Evolutionary conservation across 2,888 invertebrate genomes (phyloP).

Genomic region (Chesias legatella): DNA sequence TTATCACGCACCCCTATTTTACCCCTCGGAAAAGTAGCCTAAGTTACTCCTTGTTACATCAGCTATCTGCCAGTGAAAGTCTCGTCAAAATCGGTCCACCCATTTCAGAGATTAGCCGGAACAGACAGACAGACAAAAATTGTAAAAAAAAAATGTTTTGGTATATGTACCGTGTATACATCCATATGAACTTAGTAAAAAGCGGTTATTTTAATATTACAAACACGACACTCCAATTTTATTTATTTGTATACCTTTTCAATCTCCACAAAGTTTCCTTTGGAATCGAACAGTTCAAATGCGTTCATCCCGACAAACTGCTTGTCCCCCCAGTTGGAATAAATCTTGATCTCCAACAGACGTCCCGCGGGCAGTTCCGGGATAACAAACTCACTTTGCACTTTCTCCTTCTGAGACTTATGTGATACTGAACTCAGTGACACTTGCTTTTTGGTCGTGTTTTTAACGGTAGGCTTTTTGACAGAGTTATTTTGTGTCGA

Average conservation of each 20-base stretch:
- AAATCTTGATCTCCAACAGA: conserved; percentile 83
- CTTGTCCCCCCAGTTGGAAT: conserved; percentile 89
- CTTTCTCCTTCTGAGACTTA: conserved; percentile 18
- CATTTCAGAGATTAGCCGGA: no score
- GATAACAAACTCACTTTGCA: conserved; percentile 82
- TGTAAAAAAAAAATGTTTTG: no score
- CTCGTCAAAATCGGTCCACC: no score
- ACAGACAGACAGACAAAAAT: no score
- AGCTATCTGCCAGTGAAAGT: no score
- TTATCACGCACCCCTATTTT: no score
- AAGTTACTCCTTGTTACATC: no score
- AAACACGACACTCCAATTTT: no score
- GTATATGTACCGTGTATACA: no score
- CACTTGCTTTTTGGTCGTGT: conserved; percentile 42
- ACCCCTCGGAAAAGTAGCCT: no score
- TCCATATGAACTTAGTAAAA: no score
- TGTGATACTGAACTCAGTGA: conserved; percentile 46
- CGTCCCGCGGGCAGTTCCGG: conserved; percentile 88
- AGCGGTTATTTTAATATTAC: no score
- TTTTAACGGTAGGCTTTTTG: conserved; percentile 41
- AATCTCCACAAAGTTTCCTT: conserved; percentile 80
- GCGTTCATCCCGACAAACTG: conserved; percentile 90
- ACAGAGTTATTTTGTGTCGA: conserved; percentile 29
- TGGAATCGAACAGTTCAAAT: conserved; percentile 85
- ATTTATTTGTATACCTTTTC: conserved; percentile 84